Conservation (phyloP, 1,140 invertebrate genomes). For the Bathynomus jamesi region DNA sequence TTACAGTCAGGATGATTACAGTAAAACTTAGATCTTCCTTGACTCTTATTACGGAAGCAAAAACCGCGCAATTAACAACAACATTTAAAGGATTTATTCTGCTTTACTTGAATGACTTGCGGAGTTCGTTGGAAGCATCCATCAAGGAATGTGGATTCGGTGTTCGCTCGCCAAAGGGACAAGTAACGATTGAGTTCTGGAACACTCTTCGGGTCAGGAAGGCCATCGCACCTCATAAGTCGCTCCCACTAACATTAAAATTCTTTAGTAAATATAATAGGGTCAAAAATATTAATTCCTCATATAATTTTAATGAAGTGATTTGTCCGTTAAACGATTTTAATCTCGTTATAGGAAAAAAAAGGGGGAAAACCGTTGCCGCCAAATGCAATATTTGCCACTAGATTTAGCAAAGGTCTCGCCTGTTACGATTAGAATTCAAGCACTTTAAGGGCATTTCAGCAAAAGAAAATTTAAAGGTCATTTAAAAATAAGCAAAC, state of each 20-base stretch:
- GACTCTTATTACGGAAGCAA: too few relatives aligned
- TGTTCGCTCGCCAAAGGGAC: slow-evolving; percentile 16
- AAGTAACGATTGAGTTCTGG: slow-evolving; percentile 30
- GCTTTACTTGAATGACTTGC: slow-evolving; percentile 11
- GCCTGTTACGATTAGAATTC: too few relatives aligned
- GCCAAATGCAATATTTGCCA: background rate
- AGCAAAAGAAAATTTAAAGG: too few relatives aligned
- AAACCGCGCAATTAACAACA: too few relatives aligned
- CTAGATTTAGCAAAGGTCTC: too few relatives aligned
- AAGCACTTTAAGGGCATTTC: too few relatives aligned
- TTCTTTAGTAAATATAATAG: background rate
- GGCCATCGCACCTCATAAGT: slow-evolving; percentile 33
- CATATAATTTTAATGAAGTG: background rate
- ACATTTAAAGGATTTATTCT: too few relatives aligned
- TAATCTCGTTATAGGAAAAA: background rate
- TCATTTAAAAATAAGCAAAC: too few relatives aligned
- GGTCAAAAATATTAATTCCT: background rate
- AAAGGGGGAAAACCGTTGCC: background rate
- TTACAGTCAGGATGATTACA: too few relatives aligned
- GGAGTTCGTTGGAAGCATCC: slow-evolving; percentile 17
- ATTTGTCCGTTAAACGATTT: background rate
- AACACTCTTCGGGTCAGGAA: slow-evolving; percentile 31
- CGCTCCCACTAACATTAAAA: slow-evolving; percentile 22
- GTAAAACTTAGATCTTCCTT: too few relatives aligned
- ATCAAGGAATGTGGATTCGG: slow-evolving; percentile 16